These are phyloP conservation scores for Mesocentrotus franciscanus DNA, from an alignment of 53 echinoderm and acorn worm species.

Conservation along the genomic window DNA sequence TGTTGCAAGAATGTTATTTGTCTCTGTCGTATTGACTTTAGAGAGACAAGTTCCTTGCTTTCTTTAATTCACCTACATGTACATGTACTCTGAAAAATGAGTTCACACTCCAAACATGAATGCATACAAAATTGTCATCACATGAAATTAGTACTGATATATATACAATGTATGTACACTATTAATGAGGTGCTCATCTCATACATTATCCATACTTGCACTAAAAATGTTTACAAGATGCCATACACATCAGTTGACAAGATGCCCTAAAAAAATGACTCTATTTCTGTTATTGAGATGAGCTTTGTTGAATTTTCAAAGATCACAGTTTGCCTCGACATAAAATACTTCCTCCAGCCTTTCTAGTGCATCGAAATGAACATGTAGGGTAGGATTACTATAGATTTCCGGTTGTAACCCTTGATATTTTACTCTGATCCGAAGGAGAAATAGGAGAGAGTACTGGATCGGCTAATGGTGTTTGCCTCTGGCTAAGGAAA, in stretches of 20 bases:
- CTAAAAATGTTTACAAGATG: no score
- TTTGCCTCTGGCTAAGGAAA: constrained; percentile 44
- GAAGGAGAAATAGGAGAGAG: background rate
- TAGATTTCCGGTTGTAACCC: background rate
- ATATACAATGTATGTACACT: no score
- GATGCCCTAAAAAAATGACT: no score
- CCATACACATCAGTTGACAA: no score
- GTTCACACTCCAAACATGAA: background rate
- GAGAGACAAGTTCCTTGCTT: background rate
- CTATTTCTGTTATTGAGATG: no score
- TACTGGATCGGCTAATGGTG: background rate
- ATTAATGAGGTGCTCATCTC: no score
- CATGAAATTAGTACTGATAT: background rate
- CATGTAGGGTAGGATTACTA: background rate
- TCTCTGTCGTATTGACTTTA: background rate
- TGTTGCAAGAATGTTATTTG: background rate
- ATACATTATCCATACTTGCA: no score
- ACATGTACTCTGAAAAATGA: background rate
- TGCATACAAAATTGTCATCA: background rate
- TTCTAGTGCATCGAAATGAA: background rate
- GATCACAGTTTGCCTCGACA: background rate
- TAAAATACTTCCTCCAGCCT: background rate
- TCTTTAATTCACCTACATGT: background rate
- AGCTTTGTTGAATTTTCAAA: no score
- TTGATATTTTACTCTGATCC: background rate